phyloP scores from a whole-genome alignment of 2,797 vertebrate genomes.

The Macrochelys suwanniensis region DNA sequence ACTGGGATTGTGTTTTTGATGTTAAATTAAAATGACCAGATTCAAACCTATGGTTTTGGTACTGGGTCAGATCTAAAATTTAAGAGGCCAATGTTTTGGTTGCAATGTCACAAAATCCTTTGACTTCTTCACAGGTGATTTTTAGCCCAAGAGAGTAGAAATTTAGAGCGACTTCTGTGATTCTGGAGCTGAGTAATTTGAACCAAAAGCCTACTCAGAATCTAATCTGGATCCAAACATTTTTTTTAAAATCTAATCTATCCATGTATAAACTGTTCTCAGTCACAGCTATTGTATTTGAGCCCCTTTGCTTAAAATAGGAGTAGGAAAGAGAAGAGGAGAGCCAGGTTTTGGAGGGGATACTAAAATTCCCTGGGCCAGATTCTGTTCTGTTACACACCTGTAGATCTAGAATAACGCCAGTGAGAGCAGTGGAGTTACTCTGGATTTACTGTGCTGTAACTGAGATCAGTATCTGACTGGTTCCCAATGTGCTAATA shows the following conservation, averaged over 20 bases:
- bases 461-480: not conserved
- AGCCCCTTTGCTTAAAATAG: not conserved
- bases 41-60: not conserved
- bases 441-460: not conserved
- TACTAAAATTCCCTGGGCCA: not conserved
- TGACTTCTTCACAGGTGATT: not conserved
- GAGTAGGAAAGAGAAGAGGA: not conserved
- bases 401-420: not conserved
- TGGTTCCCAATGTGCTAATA: not conserved
- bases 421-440: not conserved
- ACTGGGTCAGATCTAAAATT: not conserved
- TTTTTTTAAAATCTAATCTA: not conserved
- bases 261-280: not conserved
- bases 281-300: rapidly evolving
- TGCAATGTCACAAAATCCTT: not conserved
- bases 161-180: not conserved
- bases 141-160: not conserved
- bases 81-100: not conserved
- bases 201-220: not conserved
- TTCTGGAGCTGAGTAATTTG: not conserved
- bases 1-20: not conserved
- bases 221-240: not conserved
- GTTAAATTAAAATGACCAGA: not conserved
- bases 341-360: not conserved
- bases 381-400: not conserved